phyloP scores from a whole-genome alignment of 2,888 invertebrate species.

The Gastrophysa polygoni region DNA sequence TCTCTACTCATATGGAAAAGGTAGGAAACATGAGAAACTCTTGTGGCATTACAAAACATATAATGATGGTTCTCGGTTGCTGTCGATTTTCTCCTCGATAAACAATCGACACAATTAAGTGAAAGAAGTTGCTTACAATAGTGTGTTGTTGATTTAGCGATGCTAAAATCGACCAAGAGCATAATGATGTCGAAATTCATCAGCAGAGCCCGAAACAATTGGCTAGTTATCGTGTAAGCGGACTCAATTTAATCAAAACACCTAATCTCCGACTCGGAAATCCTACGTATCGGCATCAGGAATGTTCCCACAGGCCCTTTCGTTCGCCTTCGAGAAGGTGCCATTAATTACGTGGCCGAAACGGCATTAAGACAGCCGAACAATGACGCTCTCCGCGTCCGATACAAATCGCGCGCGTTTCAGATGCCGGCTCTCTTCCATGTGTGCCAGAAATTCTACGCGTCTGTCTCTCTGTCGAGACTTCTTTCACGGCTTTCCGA shows the following conservation, averaged over 20 bases:
- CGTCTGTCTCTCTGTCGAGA: constrained; percentile 21
- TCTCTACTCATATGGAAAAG: too few species aligned
- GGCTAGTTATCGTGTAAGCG: too few species aligned
- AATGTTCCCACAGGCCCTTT: constrained; percentile 45
- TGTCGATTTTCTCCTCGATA: too few species aligned
- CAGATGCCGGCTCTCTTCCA: constrained; percentile 35
- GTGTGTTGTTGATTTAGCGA: too few species aligned
- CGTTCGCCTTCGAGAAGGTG: constrained; percentile 41
- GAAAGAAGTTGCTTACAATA: too few species aligned
- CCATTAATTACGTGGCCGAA: constrained; percentile 49
- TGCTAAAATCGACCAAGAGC: too few species aligned
- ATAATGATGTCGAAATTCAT: too few species aligned
- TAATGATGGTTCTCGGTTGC: too few species aligned
- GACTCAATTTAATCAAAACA: not conserved
- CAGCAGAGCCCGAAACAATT: too few species aligned
- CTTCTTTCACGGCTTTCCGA: constrained; percentile 28
- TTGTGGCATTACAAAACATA: too few species aligned
- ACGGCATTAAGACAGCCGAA: constrained; percentile 46
- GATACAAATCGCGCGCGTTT: constrained; percentile 47
- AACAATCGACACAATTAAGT: too few species aligned
- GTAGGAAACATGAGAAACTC: too few species aligned
- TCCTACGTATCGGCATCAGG: constrained; percentile 12
- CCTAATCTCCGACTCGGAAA: constrained; percentile 6
- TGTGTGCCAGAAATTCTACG: constrained; percentile 37
- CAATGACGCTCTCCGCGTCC: constrained; percentile 47